Evolutionary conservation across 2,113 vertebrate genomes (phyloP).

Genomic region (Nesospiza acunhae): DNA sequence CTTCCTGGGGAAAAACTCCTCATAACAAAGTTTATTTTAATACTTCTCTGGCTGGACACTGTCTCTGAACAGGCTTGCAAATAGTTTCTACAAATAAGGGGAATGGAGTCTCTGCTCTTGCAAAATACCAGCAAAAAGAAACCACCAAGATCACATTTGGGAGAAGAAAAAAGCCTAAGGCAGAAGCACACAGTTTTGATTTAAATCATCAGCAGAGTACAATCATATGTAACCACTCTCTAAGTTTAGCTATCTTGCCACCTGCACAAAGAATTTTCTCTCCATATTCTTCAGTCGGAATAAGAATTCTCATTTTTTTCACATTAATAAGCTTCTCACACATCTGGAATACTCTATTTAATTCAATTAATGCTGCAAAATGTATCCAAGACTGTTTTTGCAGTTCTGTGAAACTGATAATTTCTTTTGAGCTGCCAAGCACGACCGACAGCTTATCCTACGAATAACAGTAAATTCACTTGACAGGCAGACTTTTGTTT

Average conservation of each 20-base stretch:
- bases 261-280: background rate
- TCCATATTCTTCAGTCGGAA: background rate
- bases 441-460: background rate
- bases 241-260: background rate
- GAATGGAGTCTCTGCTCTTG: background rate
- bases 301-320: background rate
- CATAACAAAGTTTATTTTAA: background rate
- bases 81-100: background rate
- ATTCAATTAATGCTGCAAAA: slow-evolving; percentile 17
- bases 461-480: background rate
- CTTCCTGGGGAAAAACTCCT: background rate
- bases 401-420: background rate
- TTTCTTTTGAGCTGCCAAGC: slow-evolving; percentile 1
- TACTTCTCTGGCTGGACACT: background rate
- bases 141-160: background rate
- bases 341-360: background rate
- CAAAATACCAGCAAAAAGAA: background rate
- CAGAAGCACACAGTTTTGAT: background rate
- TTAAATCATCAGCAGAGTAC: background rate
- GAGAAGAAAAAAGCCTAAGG: background rate
- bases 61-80: background rate
- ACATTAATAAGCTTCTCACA: background rate
- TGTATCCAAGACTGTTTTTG: background rate
- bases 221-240: background rate
- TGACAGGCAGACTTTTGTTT: background rate